Evolutionary conservation across 2,888 invertebrate genomes (phyloP).

Genomic region (Eumerus sabulonum): DNA sequence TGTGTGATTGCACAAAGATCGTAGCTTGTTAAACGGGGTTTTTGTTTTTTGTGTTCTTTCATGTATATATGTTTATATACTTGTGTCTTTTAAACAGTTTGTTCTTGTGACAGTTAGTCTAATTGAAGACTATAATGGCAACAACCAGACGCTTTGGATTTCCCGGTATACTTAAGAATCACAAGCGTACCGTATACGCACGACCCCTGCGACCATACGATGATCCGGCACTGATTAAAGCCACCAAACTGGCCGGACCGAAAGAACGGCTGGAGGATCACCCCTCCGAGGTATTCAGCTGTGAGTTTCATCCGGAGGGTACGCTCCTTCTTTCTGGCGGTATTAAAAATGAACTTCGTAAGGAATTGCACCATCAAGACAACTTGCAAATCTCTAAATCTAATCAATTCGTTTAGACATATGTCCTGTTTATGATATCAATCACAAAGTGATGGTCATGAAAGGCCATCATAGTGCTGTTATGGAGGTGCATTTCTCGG

Average conservation of each 20-base stretch:
- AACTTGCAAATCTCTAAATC: too few species aligned
- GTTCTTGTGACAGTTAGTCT: too few species aligned
- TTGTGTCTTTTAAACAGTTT: too few species aligned
- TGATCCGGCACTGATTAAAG: constrained; percentile 79
- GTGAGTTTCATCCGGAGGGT: constrained; percentile 97
- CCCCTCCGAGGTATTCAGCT: constrained; percentile 95
- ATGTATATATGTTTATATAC: too few species aligned
- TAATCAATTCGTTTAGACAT: constrained; percentile 81
- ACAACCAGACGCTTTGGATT: not conserved
- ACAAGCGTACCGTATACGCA: constrained; percentile 89
- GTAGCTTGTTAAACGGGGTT: too few species aligned
- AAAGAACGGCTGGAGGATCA: constrained; percentile 95
- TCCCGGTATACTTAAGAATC: constrained; percentile 94
- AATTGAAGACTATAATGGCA: too few species aligned
- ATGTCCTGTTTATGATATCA: constrained; percentile 98
- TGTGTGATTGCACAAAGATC: too few species aligned
- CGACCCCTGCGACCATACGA: constrained; percentile 85
- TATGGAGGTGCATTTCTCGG: constrained; percentile 93
- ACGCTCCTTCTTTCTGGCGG: constrained; percentile 95
- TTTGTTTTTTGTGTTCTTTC: too few species aligned
- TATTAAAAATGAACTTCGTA: constrained; percentile 96
- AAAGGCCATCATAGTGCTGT: constrained; percentile 96
- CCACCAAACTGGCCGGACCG: too few species aligned
- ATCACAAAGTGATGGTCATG: constrained; percentile 96
- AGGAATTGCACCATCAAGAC: constrained; percentile 75